These are phyloP conservation scores for Semnornis frantzii DNA, from an alignment of 2,113 vertebrate genomes.

Conservation along the genomic window DNA sequence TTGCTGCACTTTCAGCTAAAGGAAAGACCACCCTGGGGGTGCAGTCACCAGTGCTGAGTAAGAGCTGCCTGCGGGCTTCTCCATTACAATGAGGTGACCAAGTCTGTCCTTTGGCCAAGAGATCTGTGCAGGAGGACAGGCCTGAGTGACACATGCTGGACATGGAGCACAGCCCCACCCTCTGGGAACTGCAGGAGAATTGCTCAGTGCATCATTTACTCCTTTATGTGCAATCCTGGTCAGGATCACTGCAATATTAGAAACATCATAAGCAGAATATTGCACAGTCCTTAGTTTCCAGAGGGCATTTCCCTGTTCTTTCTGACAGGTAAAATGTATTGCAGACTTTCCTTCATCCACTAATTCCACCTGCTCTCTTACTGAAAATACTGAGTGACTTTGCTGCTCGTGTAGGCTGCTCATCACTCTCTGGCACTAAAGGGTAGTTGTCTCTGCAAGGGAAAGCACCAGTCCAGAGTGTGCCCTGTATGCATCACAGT, in stretches of 20 bases:
- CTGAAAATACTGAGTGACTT: constrained; percentile 41
- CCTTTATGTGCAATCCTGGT: background rate
- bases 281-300: background rate
- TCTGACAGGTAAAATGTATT: background rate
- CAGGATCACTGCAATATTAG: background rate
- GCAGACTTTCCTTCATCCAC: background rate
- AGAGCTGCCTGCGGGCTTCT: background rate
- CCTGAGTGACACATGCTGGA: background rate
- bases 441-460: constrained; percentile 5
- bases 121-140: background rate
- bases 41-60: background rate
- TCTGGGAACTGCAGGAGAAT: background rate
- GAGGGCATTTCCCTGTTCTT: background rate
- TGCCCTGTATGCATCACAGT: constrained; percentile 3
- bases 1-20: background rate
- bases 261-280: background rate
- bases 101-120: background rate
- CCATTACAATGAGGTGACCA: fast-evolving
- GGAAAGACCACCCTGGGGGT: background rate
- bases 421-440: background rate
- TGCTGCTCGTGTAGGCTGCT: constrained; percentile 24
- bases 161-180: background rate
- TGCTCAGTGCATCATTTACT: background rate
- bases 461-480: background rate
- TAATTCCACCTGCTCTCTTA: constrained; percentile 24